Conservation (phyloP, 2,888 invertebrate species). For the Andricus curvator region DNA sequence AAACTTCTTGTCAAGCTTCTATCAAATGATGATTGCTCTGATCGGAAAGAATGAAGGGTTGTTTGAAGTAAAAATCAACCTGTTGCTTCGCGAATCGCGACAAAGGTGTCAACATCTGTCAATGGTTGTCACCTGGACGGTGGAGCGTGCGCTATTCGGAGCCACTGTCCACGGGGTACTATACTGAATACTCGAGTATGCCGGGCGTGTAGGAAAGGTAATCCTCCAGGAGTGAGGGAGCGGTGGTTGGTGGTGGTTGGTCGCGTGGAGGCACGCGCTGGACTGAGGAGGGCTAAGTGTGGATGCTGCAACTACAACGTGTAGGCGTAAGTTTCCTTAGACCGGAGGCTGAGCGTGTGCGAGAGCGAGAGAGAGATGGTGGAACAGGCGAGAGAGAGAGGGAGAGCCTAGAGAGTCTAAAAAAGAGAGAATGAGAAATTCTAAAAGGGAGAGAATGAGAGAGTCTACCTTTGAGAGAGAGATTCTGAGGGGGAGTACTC, state of each 20-base stretch:
- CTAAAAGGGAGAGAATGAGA: conserved; percentile 56
- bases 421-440: conserved; percentile 9
- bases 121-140: conserved; percentile 13
- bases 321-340: conserved; percentile 75
- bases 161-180: conserved; percentile 54
- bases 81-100: conserved; percentile 35
- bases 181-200: conserved; percentile 50
- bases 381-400: conserved; percentile 42
- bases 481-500: conserved; percentile 47
- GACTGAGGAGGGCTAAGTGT: conserved; percentile 77
- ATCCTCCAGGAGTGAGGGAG: conserved; percentile 57
- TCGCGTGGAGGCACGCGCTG: conserved; percentile 78
- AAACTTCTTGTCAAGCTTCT: not conserved
- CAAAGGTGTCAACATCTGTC: conserved; percentile 2
- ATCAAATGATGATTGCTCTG: not conserved
- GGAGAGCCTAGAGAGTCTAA: conserved; percentile 27
- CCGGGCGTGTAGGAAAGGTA: conserved; percentile 56
- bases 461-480: conserved; percentile 21
- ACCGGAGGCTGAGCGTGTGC: conserved; percentile 58
- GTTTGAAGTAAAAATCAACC: not conserved
- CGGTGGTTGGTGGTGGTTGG: conserved; percentile 76
- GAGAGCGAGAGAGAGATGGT: conserved; percentile 51
- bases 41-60: not conserved
- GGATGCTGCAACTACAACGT: conserved; percentile 76
- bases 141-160: conserved; percentile 47